Evolutionary conservation across 2,888 invertebrate genomes (phyloP).

Genomic region (Eugnorisma glareosa): DNA sequence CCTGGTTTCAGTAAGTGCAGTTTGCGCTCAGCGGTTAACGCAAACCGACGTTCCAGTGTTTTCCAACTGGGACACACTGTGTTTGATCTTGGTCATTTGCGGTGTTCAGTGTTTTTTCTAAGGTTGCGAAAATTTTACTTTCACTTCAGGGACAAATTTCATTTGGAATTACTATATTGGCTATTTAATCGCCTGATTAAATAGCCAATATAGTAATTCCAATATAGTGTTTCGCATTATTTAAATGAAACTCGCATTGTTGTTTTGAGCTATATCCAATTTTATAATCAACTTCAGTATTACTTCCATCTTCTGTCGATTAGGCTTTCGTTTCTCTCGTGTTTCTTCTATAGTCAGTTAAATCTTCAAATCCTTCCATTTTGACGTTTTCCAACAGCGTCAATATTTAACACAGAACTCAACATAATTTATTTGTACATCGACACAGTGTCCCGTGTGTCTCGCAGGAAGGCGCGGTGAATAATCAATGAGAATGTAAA

Average conservation of each 20-base stretch:
- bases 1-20: conserved; percentile 86
- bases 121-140: background rate
- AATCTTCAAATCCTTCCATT: conserved; percentile 18
- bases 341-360: background rate
- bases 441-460: conserved; percentile 67
- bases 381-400: conserved; percentile 49
- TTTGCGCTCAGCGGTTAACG: conserved; percentile 65
- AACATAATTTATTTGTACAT: conserved; percentile 57
- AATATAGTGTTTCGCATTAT: background rate
- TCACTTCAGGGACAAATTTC: background rate
- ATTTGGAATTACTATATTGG: background rate
- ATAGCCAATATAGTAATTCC: too few relatives aligned
- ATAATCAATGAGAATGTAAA: conserved; percentile 86
- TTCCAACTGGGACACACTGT: conserved; percentile 64
- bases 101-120: conserved; percentile 8
- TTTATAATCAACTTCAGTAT: background rate
- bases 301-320: background rate
- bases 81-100: conserved; percentile 43
- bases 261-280: background rate
- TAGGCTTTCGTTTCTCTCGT: background rate
- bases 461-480: conserved; percentile 71
- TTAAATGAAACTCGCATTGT: background rate
- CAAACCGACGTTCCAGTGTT: conserved; percentile 50
- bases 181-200: too few relatives aligned
- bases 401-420: conserved; percentile 46